phyloP scores from a whole-genome alignment of 2,113 vertebrate genomes.

The Microtus montanus region DNA sequence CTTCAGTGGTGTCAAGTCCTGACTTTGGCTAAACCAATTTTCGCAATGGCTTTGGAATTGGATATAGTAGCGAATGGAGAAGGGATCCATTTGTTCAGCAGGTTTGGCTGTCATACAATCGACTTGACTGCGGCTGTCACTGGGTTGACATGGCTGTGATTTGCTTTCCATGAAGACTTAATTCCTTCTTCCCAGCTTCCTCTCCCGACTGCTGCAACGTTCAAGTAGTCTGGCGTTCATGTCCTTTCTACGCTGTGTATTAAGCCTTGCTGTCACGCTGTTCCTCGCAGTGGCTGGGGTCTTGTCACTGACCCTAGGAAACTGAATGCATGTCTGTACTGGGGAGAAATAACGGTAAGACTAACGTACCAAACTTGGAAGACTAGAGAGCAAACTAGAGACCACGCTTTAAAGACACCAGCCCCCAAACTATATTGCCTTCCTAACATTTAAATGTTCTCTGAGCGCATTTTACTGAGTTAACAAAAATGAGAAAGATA shows the following conservation, averaged over 20 bases:
- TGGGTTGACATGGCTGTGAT: not conserved
- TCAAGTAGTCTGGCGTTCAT: not conserved
- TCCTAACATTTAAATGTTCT: slow-evolving; percentile 22
- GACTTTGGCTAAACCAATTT: not conserved
- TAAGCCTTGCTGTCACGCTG: slow-evolving; percentile 41
- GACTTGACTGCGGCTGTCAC: not conserved
- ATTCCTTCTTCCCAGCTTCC: not conserved
- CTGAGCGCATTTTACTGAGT: not conserved
- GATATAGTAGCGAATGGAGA: not conserved
- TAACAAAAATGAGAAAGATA: slow-evolving; percentile 43
- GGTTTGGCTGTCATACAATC: not conserved
- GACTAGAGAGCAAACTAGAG: not conserved
- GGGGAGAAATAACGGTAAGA: not conserved
- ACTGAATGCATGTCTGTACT: not conserved
- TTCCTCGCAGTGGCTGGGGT: slow-evolving; percentile 46
- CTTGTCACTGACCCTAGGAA: slow-evolving; percentile 26
- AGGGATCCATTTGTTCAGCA: not conserved
- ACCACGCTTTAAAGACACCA: slow-evolving; percentile 2
- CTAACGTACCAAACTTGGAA: not conserved
- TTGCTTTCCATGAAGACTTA: slow-evolving; percentile 31
- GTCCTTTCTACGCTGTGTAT: not conserved
- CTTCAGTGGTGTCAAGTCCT: not conserved
- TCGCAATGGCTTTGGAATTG: slow-evolving; percentile 25
- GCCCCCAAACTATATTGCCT: not conserved
- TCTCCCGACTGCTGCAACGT: not conserved